Evolutionary conservation across 2,888 invertebrate species (phyloP).

Genomic region (Dryococelus australis): DNA sequence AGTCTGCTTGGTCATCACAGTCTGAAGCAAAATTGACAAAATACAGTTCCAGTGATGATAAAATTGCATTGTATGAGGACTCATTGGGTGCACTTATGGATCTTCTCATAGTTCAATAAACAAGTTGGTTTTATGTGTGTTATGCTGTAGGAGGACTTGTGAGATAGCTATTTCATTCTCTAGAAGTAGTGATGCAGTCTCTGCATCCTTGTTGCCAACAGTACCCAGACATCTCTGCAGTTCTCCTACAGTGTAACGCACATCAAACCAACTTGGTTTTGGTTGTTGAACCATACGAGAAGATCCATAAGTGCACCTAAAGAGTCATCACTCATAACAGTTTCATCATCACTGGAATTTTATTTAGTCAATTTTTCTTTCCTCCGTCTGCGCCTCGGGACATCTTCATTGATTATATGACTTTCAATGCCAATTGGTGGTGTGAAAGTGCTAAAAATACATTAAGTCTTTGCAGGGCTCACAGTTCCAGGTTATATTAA

Average conservation of each 20-base stretch:
- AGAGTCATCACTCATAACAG: background rate
- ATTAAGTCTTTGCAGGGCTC: background rate
- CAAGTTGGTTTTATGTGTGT: too few relatives aligned
- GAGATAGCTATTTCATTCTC: slow-evolving; percentile 78
- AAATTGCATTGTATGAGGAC: too few relatives aligned
- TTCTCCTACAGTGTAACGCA: slow-evolving; percentile 69
- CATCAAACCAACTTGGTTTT: slow-evolving; percentile 70
- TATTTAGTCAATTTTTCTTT: background rate
- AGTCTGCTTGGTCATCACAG: background rate
- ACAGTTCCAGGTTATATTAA: background rate
- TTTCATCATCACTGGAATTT: background rate
- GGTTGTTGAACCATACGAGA: slow-evolving; percentile 43
- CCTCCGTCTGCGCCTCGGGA: background rate
- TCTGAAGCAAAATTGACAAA: background rate
- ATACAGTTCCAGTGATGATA: background rate
- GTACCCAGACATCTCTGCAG: slow-evolving; percentile 76
- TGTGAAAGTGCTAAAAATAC: background rate
- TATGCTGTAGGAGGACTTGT: slow-evolving; percentile 56
- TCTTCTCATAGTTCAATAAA: too few relatives aligned
- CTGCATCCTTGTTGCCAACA: slow-evolving; percentile 77
- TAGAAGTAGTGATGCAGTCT: slow-evolving; percentile 80
- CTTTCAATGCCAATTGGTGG: background rate
- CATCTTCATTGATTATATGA: background rate
- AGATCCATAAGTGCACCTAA: background rate
- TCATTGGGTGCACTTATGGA: too few relatives aligned